Percentiles rank a stretch among this genome's conserved stretches.
Conservation (phyloP, 2,888 invertebrate species). For the Shargacucullia verbasci region DNA sequence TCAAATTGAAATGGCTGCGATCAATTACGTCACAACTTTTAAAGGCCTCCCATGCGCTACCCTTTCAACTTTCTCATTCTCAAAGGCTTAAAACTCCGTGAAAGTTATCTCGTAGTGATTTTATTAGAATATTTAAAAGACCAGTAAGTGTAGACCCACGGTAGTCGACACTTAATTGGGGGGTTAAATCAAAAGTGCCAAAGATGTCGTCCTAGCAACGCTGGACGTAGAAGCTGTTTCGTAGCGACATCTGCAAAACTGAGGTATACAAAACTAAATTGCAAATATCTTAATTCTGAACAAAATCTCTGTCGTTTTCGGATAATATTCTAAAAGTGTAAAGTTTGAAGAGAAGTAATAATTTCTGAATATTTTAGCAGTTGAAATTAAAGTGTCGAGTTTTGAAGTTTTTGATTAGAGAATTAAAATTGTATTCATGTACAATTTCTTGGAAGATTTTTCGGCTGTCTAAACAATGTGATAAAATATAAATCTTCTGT, state of each 20-base stretch:
- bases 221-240: slow-evolving; percentile 42
- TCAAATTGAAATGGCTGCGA: slow-evolving; percentile 59
- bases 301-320: slow-evolving; percentile 36
- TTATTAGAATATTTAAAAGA: slow-evolving; percentile 62
- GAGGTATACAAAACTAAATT: slow-evolving; percentile 54
- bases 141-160: slow-evolving; percentile 47
- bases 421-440: no score
- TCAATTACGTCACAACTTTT: slow-evolving; percentile 60
- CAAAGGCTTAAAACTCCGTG: slow-evolving; percentile 57
- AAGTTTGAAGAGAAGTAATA: slow-evolving; percentile 28
- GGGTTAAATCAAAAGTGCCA: slow-evolving; percentile 31
- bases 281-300: slow-evolving; percentile 35
- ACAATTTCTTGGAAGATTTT: no score
- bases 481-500: no score
- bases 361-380: slow-evolving; percentile 23
- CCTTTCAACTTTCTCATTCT: slow-evolving; percentile 57
- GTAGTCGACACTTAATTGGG: slow-evolving; percentile 26
- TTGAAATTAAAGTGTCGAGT: background rate
- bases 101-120: slow-evolving; percentile 60
- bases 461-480: no score
- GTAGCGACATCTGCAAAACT: slow-evolving; percentile 49
- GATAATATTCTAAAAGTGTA: slow-evolving; percentile 34
- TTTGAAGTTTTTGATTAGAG: no score
- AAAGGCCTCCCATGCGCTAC: slow-evolving; percentile 50
- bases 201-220: slow-evolving; percentile 43